phyloP scores from a whole-genome alignment of 2,113 vertebrate species.

The Empidonax alnorum region DNA sequence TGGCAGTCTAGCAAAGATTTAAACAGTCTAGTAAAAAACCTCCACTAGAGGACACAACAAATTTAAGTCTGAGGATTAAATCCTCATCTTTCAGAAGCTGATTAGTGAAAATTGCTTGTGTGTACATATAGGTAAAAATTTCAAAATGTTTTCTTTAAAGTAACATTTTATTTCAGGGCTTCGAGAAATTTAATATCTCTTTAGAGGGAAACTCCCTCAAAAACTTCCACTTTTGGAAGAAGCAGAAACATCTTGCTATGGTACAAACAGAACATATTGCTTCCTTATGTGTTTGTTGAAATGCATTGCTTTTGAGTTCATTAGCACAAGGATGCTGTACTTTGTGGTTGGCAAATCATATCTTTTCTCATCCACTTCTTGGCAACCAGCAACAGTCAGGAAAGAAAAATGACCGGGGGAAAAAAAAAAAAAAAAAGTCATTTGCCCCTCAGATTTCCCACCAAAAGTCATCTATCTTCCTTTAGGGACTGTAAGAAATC shows the following conservation, averaged over 20 bases:
- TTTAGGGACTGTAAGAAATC: background rate
- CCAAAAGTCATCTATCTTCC: rapidly evolving
- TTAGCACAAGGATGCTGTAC: background rate
- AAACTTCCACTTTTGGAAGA: slow-evolving; percentile 31
- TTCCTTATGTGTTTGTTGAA: background rate
- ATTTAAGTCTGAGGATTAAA: background rate
- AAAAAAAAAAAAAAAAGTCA: background rate
- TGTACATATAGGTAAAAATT: background rate
- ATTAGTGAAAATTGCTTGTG: background rate
- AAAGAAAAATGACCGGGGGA: background rate
- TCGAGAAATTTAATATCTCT: background rate
- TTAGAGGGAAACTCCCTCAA: background rate
- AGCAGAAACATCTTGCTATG: slow-evolving; percentile 55
- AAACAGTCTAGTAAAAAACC: background rate
- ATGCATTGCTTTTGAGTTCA: background rate
- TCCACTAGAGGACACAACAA: background rate
- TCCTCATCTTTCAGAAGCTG: background rate
- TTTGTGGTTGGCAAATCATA: background rate
- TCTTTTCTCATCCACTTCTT: background rate
- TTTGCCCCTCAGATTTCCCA: background rate
- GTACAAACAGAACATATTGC: slow-evolving; percentile 14
- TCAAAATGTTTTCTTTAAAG: background rate
- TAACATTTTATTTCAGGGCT: background rate
- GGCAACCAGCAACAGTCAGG: background rate
- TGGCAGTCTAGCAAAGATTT: background rate